Evolutionary conservation across 2,797 vertebrate genomes (phyloP).

Genomic region (Ambastaia sidthimunki): DNA sequence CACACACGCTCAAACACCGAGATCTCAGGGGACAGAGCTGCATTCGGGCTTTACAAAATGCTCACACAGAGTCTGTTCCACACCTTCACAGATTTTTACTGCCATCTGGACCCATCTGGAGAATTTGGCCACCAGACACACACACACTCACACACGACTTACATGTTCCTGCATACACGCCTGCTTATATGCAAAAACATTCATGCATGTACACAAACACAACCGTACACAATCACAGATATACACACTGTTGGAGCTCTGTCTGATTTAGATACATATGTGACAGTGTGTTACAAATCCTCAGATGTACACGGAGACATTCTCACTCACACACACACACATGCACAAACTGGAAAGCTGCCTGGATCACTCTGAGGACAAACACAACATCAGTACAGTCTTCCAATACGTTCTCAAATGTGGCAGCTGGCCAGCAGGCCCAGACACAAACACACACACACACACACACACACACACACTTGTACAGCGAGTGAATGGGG

Average conservation of each 20-base stretch:
- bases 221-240: background rate
- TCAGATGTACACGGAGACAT: slow-evolving; percentile 1
- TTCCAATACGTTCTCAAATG: slow-evolving; percentile 35
- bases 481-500: background rate
- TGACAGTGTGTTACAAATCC: background rate
- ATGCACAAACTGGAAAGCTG: slow-evolving; percentile 23
- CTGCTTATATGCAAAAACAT: slow-evolving; percentile 6
- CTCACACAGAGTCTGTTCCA: slow-evolving; percentile 42
- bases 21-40: slow-evolving; percentile 27
- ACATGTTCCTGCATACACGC: background rate
- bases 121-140: slow-evolving; percentile 41
- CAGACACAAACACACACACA: background rate
- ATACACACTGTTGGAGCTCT: background rate
- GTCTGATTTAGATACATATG: background rate
- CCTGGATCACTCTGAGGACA: slow-evolving; percentile 16
- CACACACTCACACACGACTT: background rate
- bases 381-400: slow-evolving; percentile 36
- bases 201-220: background rate
- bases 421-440: slow-evolving; percentile 25
- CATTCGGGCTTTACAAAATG: slow-evolving; percentile 49
- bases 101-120: slow-evolving; percentile 51
- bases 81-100: slow-evolving; percentile 39
- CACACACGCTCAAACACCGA: background rate
- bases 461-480: background rate
- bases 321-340: background rate